Percentiles rank a stretch among this genome's conserved stretches.
phyloP scores from a whole-genome alignment of 2,113 vertebrate genomes.

The Tor tambroides region DNA sequence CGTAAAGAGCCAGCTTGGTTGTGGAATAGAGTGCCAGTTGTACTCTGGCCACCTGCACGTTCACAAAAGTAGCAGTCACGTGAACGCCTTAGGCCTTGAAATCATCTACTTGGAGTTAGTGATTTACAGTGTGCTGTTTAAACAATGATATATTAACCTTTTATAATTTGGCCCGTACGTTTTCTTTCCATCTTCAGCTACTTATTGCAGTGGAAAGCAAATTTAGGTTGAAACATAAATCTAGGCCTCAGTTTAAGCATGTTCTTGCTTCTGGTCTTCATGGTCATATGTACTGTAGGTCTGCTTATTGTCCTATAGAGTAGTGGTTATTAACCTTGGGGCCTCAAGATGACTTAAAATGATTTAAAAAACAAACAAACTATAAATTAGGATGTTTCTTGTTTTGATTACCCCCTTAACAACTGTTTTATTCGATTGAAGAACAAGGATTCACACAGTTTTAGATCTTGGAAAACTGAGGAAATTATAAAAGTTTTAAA shows the following conservation, averaged over 20 bases:
- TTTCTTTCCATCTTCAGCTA: not conserved
- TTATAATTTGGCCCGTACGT: not conserved
- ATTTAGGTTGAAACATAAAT: not conserved
- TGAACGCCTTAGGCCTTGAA: slow-evolving; percentile 32
- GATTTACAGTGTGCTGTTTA: slow-evolving; percentile 48
- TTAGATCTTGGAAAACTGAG: too few species aligned
- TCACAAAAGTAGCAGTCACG: slow-evolving; percentile 44
- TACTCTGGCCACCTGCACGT: slow-evolving; percentile 44
- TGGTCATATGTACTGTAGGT: not conserved
- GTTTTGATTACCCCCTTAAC: too few species aligned
- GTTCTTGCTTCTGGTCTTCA: not conserved
- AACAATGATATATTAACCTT: slow-evolving; percentile 52
- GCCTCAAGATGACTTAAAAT: not conserved
- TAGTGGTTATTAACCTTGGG: not conserved
- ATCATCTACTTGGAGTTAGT: slow-evolving; percentile 32
- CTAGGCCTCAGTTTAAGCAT: not conserved
- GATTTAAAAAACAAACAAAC: too few species aligned
- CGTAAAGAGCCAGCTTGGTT: slow-evolving; percentile 28
- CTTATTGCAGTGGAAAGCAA: not conserved
- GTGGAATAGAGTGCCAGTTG: slow-evolving; percentile 19
- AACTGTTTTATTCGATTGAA: not conserved
- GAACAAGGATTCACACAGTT: not conserved
- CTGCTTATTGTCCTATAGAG: not conserved
- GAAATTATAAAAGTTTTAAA: too few species aligned
- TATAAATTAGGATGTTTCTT: too few species aligned